Evolutionary conservation across 2,888 invertebrate species (phyloP), one percentile per base, ranked within the genome.

Genomic region (Ryuthela nishihirai): DNA sequence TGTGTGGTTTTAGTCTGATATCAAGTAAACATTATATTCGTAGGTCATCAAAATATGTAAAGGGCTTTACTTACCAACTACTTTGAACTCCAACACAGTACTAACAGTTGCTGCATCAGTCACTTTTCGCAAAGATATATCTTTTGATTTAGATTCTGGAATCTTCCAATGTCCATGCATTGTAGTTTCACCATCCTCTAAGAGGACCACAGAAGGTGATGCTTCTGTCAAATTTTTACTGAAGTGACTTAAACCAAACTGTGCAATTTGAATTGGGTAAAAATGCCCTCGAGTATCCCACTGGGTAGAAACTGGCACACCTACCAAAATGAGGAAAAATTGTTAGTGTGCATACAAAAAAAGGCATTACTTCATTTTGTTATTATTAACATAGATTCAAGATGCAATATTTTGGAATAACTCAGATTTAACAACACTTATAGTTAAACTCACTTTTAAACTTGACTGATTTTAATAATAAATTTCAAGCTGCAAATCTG

Each of bases 181-280:
- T n/a, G 60, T 60, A 12, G 79, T 78, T 17, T 85, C 85, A 47
- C 83, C 83, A 56, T 65, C 17, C 62, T 65, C 35, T 63, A 58
- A 39, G 62, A 68, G 7, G 18, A 52, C 15, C 62, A 83, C 78
- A 42, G 85, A 80, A 0, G 92, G 89, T 66, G 87, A 85, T 0
- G 86, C 84, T 69, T 92, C 92, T 0, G 87, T 88, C 12, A 95
- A 76, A 74, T 91, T 88, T 75, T 97, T 95, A 75, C 93, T 94
- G 75, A 93, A 99, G 76, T 99, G 99, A 9, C 95, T 91, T 53
- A 99, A 76, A 0, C 93, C 99, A 74, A 92, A 99, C 75, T 99
- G 99, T 5, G 98, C 95, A 66, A 99, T 95, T 78, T 99, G 98
- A 1, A 95, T 98, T 0, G 98, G 95, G 77, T 99, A 99, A 75